Base-by-base conservation (phyloP, 2,797 vertebrate species). In the Leuciscus waleckii region DNA sequence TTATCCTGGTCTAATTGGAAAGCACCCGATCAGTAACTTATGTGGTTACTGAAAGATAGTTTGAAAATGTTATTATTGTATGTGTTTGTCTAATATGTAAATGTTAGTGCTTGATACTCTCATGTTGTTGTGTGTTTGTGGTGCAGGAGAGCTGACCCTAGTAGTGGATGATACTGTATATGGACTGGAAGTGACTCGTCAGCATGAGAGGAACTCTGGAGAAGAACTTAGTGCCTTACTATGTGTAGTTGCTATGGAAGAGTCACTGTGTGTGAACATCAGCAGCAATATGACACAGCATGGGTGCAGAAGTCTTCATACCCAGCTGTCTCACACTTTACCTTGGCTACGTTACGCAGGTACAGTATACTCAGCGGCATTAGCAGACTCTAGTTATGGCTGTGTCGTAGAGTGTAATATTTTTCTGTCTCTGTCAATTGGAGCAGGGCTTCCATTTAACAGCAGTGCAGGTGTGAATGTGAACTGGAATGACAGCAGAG, bases 121-220 rank as follows among this genome's bases (percentile, higher is more conserved):
- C 39, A 23, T 74, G 29, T 16, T 51, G 63, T 16, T 41, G 51
- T 81, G 51, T 82, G 35, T 14, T 56, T 84, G 69, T 63, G 26
- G 90, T 90, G 41, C 91, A 97, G 97, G 90, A 94, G 96, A 93
- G 82, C 75, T 98, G 86, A 94, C 54, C 41, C 89, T 97, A 49
- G 89, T 88, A 51, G 90, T 94, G 41, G 92, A 94, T 86, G 89
- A 92, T 35, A 88, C 80, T 0, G 13, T 92, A 23, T 95, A 96
- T 89, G 92, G 92, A 6, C 32, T 97, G 71, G 93, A 92, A 23
- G 90, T 97, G 70, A 93, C 89, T 86, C 95, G 93, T 88, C 93
- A 92, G 56, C 92, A 61, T n/a, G n/a, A 86, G 69, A 19, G 43
- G 19, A 73, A 91, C 89, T 46, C 73, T 41, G 32, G 79, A 78